Percentiles rank a stretch among this genome's conserved stretches.
phyloP scores from a whole-genome alignment of 2,888 invertebrate genomes.

The Bhutanitis thaidina region DNA sequence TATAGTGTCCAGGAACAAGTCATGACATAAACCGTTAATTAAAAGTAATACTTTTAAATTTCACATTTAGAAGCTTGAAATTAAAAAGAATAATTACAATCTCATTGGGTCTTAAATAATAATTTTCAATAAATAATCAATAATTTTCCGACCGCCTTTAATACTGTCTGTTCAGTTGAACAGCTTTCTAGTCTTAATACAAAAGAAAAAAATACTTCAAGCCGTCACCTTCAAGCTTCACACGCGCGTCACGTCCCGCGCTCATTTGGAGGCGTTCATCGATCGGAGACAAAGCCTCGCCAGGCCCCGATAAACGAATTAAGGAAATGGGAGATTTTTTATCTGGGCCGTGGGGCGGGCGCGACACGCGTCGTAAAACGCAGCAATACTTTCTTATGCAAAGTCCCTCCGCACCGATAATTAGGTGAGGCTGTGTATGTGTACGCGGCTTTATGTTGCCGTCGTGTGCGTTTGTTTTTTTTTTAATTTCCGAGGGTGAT shows the following conservation, averaged over 20 bases:
- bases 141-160: not conserved
- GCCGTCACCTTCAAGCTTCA: slow-evolving; percentile 69
- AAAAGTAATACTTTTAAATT: no score
- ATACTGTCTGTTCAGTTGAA: slow-evolving; percentile 9
- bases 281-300: slow-evolving; percentile 78
- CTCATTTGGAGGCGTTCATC: slow-evolving; percentile 76
- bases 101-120: no score
- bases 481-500: slow-evolving; percentile 59
- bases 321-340: slow-evolving; percentile 81
- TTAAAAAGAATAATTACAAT: no score
- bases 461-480: slow-evolving; percentile 54
- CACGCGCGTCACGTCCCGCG: slow-evolving; percentile 73
- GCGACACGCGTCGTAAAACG: slow-evolving; percentile 77
- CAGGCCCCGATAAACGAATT: slow-evolving; percentile 79
- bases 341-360: slow-evolving; percentile 60
- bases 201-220: slow-evolving; percentile 33
- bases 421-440: slow-evolving; percentile 66
- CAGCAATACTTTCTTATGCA: slow-evolving; percentile 79
- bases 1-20: no score
- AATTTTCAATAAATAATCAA: no score
- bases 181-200: slow-evolving; percentile 10
- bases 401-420: slow-evolving; percentile 74
- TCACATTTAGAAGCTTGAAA: no score
- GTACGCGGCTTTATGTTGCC: slow-evolving; percentile 49
- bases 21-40: no score